These are phyloP conservation scores for Psilanteris sp. DNA, from an alignment of 1,140 invertebrate genomes.

Conservation along the genomic window DNA sequence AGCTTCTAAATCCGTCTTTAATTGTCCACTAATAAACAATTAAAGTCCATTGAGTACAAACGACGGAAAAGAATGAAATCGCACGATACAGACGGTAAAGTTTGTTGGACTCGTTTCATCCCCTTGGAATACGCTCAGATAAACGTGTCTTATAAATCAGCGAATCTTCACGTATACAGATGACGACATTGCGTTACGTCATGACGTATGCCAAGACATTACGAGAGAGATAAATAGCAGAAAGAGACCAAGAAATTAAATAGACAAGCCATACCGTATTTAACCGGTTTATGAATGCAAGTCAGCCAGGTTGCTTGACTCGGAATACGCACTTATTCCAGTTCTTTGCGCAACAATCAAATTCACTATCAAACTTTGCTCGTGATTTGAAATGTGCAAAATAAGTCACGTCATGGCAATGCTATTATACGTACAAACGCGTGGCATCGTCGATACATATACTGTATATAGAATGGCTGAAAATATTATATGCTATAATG, in stretches of 20 bases:
- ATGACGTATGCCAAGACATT: slow-evolving; percentile 61
- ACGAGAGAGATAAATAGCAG: slow-evolving; percentile 58
- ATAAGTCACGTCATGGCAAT: too few species aligned
- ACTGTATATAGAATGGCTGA: too few species aligned
- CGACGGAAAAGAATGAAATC: slow-evolving; percentile 4
- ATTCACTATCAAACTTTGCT: slow-evolving; percentile 4
- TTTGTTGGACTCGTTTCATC: slow-evolving; percentile 36
- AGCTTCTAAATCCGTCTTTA: slow-evolving; percentile 23
- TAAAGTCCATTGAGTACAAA: slow-evolving; percentile 1
- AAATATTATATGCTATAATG: too few species aligned
- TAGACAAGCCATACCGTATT: slow-evolving; percentile 60
- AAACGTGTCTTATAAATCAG: slow-evolving; percentile 61
- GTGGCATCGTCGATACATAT: slow-evolving; percentile 37
- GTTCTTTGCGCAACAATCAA: slow-evolving; percentile 5
- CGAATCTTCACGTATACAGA: slow-evolving; percentile 40
- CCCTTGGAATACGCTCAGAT: slow-evolving; percentile 43
- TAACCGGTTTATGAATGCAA: slow-evolving; percentile 62
- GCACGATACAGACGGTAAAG: slow-evolving; percentile 22
- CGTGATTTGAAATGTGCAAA: too few species aligned
- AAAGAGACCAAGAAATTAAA: slow-evolving; percentile 54
- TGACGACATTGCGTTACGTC: slow-evolving; percentile 50
- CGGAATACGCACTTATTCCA: slow-evolving; percentile 2
- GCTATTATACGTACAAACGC: too few species aligned
- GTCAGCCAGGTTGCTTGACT: slow-evolving; percentile 15
- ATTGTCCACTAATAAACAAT: slow-evolving; percentile 37